Evolutionary conservation across 2,113 vertebrate species (phyloP), one percentile per base, ranked within the genome.

Genomic region (Theristicus caerulescens): DNA sequence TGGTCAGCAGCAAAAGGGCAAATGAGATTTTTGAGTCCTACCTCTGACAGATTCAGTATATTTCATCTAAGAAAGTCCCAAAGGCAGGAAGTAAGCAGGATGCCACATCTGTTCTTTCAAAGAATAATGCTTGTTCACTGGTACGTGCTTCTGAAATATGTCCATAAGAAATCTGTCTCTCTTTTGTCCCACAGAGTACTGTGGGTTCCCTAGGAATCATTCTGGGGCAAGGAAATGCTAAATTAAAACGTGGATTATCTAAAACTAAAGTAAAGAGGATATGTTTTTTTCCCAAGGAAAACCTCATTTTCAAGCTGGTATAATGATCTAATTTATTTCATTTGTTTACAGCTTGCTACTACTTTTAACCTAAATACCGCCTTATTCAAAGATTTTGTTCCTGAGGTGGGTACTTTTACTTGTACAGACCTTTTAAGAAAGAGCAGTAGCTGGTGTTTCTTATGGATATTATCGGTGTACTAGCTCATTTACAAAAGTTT

Each of bases 271-370:
- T 78, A 70, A 93, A 22, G 5, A 18, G 25, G 27, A n/a, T 70
- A 9, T 74, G 13, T 40, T 46, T 64, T 65, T 62, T 16, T 2
- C 34, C n/a, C 58, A 70, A 71, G 24, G 36, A 72, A 91, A 89
- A 42, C 4, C 11, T 81, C 2, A 34, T 88, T 83, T 95, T 72
- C 59, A 88, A 67, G 21, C n/a, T 71, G 36, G 59, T 78, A 27
- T 27, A 80, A 71, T 77, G 25, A 62, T 69, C 47, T 82, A 6
- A 91, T 92, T 83, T 64, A 26, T 93, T 95, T 78, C 19, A 34
- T 92, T 91, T 57, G 61, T 67, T 97, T 96, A 82, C 92, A 98
- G 97, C 91, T 97, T 95, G 95, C 95, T 82, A 81, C 70, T 57
- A 59, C 94, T 70, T 93, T 96, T 61, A 69, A 91, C 78, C 83